phyloP scores from a whole-genome alignment of 1,140 invertebrate genomes.

The Eupristina koningsbergeri region DNA sequence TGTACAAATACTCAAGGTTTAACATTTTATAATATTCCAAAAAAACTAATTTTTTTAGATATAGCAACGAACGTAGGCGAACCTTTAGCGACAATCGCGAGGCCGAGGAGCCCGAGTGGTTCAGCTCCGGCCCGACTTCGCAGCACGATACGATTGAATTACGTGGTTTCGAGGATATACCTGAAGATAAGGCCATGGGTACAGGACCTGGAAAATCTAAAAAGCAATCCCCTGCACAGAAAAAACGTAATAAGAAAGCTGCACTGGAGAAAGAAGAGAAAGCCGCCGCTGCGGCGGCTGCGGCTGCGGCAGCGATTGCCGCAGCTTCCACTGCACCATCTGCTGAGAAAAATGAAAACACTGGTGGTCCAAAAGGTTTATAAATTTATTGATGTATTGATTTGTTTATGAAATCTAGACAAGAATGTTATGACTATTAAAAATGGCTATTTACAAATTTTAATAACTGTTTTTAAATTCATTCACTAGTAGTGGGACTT shows the following conservation, averaged over 20 bases:
- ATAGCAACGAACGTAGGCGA: conserved; percentile 70
- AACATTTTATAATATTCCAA: too few species aligned
- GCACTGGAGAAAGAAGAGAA: conserved; percentile 59
- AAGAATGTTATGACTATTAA: too few species aligned
- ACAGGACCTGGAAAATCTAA: conserved; percentile 66
- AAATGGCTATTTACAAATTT: too few species aligned
- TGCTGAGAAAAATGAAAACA: conserved; percentile 63
- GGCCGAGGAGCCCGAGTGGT: conserved; percentile 81
- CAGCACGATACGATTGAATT: conserved; percentile 95
- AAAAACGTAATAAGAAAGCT: conserved; percentile 66
- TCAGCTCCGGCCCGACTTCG: conserved; percentile 89
- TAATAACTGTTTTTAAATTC: too few species aligned
- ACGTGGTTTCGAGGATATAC: conserved; percentile 87
- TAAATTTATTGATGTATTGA: background rate
- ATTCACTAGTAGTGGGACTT: too few species aligned
- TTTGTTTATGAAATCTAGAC: too few species aligned
- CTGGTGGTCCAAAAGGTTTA: conserved; percentile 62
- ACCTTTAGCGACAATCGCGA: conserved; percentile 72
- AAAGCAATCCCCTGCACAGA: conserved; percentile 69
- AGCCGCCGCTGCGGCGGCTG: conserved; percentile 28
- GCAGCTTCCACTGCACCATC: conserved; percentile 15
- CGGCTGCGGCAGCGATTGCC: conserved; percentile 38
- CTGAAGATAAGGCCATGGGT: conserved; percentile 68
- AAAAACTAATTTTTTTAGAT: conserved; percentile 52
- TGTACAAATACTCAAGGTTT: too few species aligned